Evolutionary conservation across 2,797 vertebrate genomes (phyloP).

Genomic region (Tachyglossus aculeatus): DNA sequence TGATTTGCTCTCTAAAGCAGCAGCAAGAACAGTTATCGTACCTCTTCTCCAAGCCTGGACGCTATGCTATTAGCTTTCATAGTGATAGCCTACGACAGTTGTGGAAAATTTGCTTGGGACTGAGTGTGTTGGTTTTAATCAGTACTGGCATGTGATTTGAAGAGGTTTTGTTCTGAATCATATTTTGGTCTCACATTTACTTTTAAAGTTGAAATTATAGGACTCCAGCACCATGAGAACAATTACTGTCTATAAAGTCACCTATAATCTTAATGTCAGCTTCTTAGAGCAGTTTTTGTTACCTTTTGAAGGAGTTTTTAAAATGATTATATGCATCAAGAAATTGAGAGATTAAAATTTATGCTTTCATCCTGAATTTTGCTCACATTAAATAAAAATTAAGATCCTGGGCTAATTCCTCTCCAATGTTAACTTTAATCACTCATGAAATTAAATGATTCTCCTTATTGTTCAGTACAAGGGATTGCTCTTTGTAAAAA

Average conservation of each 20-base stretch:
- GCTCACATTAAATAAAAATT: slow-evolving; percentile 33
- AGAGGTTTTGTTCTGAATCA: slow-evolving; percentile 28
- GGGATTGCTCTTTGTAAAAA: slow-evolving; percentile 12
- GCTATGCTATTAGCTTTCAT: slow-evolving; percentile 47
- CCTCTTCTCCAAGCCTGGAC: too few relatives aligned
- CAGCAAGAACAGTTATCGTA: too few relatives aligned
- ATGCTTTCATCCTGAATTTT: slow-evolving; percentile 31
- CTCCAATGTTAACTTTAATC: slow-evolving; percentile 29
- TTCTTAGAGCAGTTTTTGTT: slow-evolving; percentile 50
- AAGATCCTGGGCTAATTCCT: slow-evolving; percentile 28
- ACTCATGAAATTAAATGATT: slow-evolving; percentile 41
- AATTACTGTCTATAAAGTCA: slow-evolving; percentile 39
- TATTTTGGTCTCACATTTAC: slow-evolving; percentile 34
- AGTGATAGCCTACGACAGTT: too few relatives aligned
- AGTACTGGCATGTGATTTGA: slow-evolving; percentile 7
- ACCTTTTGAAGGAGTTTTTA: slow-evolving; percentile 34
- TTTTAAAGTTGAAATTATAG: slow-evolving; percentile 37
- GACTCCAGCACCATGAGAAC: slow-evolving; percentile 22
- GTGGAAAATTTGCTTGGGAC: too few relatives aligned
- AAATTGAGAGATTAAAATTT: slow-evolving; percentile 30
- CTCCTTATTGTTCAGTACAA: neutral
- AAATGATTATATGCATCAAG: slow-evolving; percentile 22
- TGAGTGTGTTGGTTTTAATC: too few relatives aligned
- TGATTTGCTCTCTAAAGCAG: too few relatives aligned
- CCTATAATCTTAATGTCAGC: slow-evolving; percentile 53